phyloP scores from a whole-genome alignment of 2,888 invertebrate species.

The Caenorhabditis angaria region DNA sequence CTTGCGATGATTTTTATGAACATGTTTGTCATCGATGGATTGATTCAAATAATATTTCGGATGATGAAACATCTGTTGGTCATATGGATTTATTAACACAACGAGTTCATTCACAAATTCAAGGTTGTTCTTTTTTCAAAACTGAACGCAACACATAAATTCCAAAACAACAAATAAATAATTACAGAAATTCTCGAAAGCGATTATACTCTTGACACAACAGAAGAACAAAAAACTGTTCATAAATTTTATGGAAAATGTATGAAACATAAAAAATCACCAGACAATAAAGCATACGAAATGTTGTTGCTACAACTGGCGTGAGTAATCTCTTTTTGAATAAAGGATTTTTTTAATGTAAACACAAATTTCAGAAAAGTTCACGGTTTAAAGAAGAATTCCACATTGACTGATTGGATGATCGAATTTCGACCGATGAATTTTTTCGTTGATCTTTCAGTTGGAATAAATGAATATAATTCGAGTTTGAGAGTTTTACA shows the following conservation, averaged over 20 bases:
- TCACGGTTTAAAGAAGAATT: background rate
- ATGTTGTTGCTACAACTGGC: background rate
- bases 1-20: constrained; percentile 13
- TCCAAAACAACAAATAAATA: too few relatives aligned
- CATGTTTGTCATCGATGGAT: constrained; percentile 14
- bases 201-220: background rate
- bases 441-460: constrained; percentile 8
- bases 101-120: constrained; percentile 5
- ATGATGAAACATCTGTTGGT: constrained; percentile 12
- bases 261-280: constrained; percentile 5
- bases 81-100: constrained; percentile 13
- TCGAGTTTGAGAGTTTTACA: constrained; percentile 6
- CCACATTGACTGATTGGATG: constrained; percentile 7
- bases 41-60: background rate
- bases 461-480: constrained; percentile 8
- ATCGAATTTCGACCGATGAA: constrained; percentile 12
- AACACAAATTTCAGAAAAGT: constrained; percentile 7
- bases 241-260: constrained; percentile 11
- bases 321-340: background rate
- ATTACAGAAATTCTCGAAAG: constrained; percentile 9
- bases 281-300: constrained; percentile 7
- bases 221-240: constrained; percentile 4
- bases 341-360: too few relatives aligned
- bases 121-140: background rate
- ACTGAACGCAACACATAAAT: background rate